A percentile compares a stretch with the other conserved stretches of the same genome.
These are phyloP conservation scores for Peromyscus melanophrys DNA, from an alignment of 2,797 vertebrate species.

Conservation along the genomic window DNA sequence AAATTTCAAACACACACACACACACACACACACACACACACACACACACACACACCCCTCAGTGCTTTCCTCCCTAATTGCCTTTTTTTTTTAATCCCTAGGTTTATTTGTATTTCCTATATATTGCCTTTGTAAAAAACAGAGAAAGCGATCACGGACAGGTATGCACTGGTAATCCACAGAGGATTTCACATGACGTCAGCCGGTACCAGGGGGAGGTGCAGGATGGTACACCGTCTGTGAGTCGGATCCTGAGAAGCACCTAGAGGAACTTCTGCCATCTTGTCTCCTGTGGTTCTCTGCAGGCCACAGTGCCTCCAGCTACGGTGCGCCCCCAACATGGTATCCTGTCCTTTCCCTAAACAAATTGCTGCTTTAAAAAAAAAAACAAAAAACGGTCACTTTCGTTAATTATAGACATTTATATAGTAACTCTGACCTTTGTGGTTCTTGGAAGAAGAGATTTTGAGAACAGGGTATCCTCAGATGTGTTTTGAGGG, in stretches of 20 bases:
- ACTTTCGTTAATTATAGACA: conserved; percentile 89
- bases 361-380: conserved; percentile 89
- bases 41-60: not conserved
- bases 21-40: not conserved
- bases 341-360: conserved; percentile 82
- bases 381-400: conserved; percentile 73
- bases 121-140: conserved; percentile 98
- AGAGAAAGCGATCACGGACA: conserved; percentile 95
- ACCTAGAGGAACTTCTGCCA: conserved; percentile 73
- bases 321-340: conserved; percentile 85
- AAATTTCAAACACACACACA: not conserved
- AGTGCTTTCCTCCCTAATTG: conserved; percentile 20
- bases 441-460: conserved; percentile 87
- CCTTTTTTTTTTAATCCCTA: conserved; percentile 83
- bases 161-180: conserved; percentile 91
- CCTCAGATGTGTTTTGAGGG: conserved; percentile 82
- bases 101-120: conserved; percentile 97
- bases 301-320: conserved; percentile 86
- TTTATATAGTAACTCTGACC: conserved; percentile 86
- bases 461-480: conserved; percentile 84
- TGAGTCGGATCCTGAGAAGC: conserved; percentile 75
- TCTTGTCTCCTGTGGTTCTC: conserved; percentile 82
- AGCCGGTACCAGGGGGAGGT: conserved; percentile 82
- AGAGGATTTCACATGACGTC: conserved; percentile 55
- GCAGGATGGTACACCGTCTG: conserved; percentile 69